Percentiles rank a stretch among this genome's conserved stretches.
phyloP scores from a whole-genome alignment of 2,113 vertebrate genomes.

The Charadrius vociferus region DNA sequence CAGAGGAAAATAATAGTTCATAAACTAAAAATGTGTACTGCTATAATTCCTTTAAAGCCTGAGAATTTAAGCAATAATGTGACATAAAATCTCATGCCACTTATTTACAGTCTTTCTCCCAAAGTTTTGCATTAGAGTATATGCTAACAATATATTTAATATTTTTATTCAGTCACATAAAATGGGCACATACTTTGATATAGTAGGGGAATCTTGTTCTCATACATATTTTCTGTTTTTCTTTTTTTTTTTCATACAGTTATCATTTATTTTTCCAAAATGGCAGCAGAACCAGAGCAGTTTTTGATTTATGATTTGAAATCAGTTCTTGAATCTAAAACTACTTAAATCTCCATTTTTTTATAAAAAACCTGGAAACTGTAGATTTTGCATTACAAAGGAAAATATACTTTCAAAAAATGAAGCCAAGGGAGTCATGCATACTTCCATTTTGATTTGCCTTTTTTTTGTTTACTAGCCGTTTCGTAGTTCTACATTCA shows the following conservation, averaged over 20 bases:
- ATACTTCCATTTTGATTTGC: background rate
- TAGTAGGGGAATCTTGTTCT: background rate
- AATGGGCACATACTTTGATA: background rate
- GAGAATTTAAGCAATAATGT: background rate
- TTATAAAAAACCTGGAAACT: background rate
- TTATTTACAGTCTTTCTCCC: background rate
- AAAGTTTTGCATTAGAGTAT: background rate
- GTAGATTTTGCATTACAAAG: background rate
- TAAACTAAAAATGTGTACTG: background rate
- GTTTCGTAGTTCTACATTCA: background rate
- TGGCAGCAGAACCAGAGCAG: background rate
- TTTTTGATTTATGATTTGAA: background rate
- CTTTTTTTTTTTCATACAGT: background rate
- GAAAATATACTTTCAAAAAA: background rate
- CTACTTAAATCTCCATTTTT: background rate
- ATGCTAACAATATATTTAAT: background rate
- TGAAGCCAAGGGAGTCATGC: background rate
- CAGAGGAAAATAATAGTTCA: background rate
- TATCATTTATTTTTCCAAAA: background rate
- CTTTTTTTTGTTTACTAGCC: background rate
- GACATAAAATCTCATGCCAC: background rate
- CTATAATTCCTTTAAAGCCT: background rate
- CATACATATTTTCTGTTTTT: background rate
- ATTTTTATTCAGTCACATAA: background rate
- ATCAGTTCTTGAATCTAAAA: background rate